These are phyloP conservation scores for Petrocephalus sullivani DNA, from an alignment of 2,797 vertebrate species.

Conservation along the genomic window DNA sequence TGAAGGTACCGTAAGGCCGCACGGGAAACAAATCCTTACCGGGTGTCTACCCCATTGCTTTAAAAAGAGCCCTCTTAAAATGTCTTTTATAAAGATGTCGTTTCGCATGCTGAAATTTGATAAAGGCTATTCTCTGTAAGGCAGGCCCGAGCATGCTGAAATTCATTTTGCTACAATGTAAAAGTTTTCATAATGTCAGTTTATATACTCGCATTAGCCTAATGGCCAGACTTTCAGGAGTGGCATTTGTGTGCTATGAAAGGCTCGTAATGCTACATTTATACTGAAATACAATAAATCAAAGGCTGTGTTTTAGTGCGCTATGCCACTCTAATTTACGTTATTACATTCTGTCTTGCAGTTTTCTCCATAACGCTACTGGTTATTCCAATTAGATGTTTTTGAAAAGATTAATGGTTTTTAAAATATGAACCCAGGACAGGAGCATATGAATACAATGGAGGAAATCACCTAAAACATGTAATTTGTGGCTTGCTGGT, in stretches of 20 bases:
- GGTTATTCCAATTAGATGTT: not conserved
- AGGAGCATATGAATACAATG: not conserved
- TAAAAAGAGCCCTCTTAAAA: not conserved
- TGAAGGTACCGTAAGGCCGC: not conserved
- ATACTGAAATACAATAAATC: constrained; percentile 11
- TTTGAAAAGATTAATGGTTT: not conserved
- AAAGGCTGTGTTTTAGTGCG: not conserved
- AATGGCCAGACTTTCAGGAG: not conserved
- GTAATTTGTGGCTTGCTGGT: not conserved
- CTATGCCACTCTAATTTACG: not conserved
- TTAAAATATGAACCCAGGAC: not conserved
- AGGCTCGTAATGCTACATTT: constrained; percentile 8
- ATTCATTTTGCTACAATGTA: constrained; percentile 13
- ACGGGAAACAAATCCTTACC: not conserved
- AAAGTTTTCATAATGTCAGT: constrained; percentile 20
- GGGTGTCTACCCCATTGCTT: not conserved
- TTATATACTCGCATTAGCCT: constrained; percentile 20
- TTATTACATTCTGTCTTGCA: not conserved
- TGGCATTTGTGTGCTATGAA: constrained; percentile 18
- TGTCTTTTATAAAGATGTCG: not conserved
- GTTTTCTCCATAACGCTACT: not conserved
- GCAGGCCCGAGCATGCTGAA: not conserved
- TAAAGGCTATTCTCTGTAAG: constrained; percentile 9
- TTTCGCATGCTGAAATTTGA: not conserved
- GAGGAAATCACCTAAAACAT: not conserved